A percentile compares a stretch with the other conserved stretches of the same genome.
Evolutionary conservation across 2,113 vertebrate species (phyloP).

Genomic region (Odocoileus hemionus): DNA sequence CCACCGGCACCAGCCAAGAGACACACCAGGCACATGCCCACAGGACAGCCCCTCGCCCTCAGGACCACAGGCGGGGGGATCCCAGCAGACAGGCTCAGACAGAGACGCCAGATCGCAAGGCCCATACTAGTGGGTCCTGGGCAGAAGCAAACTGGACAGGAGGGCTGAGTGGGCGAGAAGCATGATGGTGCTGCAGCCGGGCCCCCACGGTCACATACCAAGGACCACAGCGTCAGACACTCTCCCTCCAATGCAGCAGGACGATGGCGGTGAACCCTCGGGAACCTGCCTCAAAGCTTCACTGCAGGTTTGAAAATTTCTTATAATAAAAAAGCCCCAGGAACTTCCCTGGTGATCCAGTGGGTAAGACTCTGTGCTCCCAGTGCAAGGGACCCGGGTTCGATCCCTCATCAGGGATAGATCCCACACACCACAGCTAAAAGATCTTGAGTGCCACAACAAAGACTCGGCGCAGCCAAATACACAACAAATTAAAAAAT

Average conservation of each 20-base stretch:
- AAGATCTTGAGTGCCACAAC: neutral
- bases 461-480: neutral
- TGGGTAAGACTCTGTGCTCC: neutral
- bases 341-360: neutral
- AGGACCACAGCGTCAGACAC: neutral
- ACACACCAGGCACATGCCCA: neutral
- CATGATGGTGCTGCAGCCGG: rapidly evolving
- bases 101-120: rapidly evolving
- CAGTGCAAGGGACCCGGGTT: neutral
- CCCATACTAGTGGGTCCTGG: neutral
- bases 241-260: neutral
- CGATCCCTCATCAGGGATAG: neutral
- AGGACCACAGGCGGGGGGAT: neutral
- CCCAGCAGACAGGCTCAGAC: neutral
- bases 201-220: rapidly evolving
- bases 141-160: neutral
- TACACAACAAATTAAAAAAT: neutral
- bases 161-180: neutral
- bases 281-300: rapidly evolving
- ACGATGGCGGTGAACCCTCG: rapidly evolving
- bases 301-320: rapidly evolving
- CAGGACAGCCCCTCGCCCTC: neutral
- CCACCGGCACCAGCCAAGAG: neutral
- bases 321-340: neutral
- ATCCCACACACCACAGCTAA: neutral